Evolutionary conservation across 2,888 invertebrate species (phyloP).

Genomic region (Endomychus coccineus): DNA sequence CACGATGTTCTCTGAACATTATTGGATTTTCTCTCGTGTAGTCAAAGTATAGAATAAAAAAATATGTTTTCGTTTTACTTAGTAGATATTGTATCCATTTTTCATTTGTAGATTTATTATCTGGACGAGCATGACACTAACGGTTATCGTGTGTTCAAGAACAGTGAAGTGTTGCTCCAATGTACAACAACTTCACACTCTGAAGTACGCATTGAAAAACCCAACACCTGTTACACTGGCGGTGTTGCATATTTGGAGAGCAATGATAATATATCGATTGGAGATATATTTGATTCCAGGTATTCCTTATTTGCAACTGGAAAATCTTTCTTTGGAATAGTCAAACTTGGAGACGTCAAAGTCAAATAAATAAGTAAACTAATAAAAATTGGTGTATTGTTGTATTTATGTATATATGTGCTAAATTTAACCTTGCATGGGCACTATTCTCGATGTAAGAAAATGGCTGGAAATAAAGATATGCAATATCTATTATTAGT

Average conservation of each 20-base stretch:
- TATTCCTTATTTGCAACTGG: constrained; percentile 65
- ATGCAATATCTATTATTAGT: too few species aligned
- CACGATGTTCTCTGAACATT: too few species aligned
- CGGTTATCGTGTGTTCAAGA: constrained; percentile 64
- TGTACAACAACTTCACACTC: constrained; percentile 63
- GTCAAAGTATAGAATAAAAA: too few species aligned
- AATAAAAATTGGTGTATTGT: too few species aligned
- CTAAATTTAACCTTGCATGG: too few species aligned
- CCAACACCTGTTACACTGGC: constrained; percentile 70
- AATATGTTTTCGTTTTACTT: too few species aligned
- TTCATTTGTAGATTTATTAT: constrained; percentile 61
- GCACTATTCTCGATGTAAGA: too few species aligned
- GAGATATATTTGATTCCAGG: constrained; percentile 61
- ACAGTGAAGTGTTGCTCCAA: constrained; percentile 59
- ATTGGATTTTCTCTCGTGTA: too few species aligned
- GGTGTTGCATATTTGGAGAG: constrained; percentile 55
- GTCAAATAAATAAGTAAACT: constrained; percentile 19
- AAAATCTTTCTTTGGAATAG: constrained; percentile 77
- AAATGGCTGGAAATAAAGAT: too few species aligned
- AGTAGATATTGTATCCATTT: constrained; percentile 4
- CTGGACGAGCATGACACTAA: constrained; percentile 69
- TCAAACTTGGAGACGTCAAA: constrained; percentile 57
- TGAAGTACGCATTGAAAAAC: constrained; percentile 48
- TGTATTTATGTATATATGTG: too few species aligned
- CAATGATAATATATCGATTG: constrained; percentile 60